Evolutionary conservation across 2,113 vertebrate species (phyloP), one percentile per base, ranked within the genome.

Genomic region (Dicentrarchus labrax): DNA sequence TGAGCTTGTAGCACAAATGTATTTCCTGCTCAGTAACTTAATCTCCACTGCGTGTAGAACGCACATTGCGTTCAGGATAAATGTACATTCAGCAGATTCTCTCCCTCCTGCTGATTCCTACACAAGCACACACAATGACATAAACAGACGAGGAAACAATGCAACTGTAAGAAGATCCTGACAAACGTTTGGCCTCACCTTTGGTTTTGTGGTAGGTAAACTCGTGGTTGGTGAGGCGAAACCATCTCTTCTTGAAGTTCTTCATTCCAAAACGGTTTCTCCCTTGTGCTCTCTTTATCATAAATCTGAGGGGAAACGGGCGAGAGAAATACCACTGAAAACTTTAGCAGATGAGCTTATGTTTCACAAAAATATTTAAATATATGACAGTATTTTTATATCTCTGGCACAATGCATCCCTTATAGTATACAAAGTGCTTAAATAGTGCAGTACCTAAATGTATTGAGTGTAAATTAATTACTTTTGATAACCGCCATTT

Each of bases 231-330:
- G 97, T 99, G 84, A 99, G 95, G 51, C 97, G 97, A 93, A 99
- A 99, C 98, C 98, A 99, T 78, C 98, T 95, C 89, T 98, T 99
- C 94, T 99, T 99, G 90, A 99, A 99, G 90, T 99, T 99, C 94
- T 99, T 99, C 95, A 98, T 97, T 38, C 98, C 98, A 73, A 99
- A 99, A 8, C 97, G 96, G 70, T 99, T 99, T 71, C 98, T 97
- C 54, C 98, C 98, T 82, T 99, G 98, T 0, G 98, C 98, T 90
- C 98, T 94, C 93, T 99, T 99, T 73, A 99, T 99, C 98, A 99
- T 99, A 89, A 99, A 97, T 89, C 98, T 99, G 87, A 30, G 39
- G 30, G 30, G 4, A 71, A 74, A 59, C 5, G 48, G 10, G 47
- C 10, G 47, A 66, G 39, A 83, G 13, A 76, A 16, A 87, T 21